Conservation (phyloP, 2,113 vertebrate species). For the Ceyx melanurus region DNA sequence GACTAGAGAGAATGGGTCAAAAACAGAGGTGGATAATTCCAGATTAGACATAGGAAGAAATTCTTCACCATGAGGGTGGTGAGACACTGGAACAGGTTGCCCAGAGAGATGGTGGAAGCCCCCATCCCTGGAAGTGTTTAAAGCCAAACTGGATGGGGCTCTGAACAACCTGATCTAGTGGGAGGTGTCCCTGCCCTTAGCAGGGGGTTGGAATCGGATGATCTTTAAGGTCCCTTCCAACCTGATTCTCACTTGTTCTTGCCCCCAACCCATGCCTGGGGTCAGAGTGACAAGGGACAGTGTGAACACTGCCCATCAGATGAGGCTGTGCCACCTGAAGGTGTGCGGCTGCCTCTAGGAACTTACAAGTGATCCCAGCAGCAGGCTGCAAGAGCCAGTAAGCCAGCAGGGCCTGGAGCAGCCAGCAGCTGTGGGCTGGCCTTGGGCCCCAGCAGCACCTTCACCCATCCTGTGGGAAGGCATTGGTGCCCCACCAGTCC, state of each 20-base stretch:
- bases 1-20: too few species aligned
- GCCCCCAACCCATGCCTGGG: neutral
- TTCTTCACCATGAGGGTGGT: too few species aligned
- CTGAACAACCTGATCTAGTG: too few species aligned
- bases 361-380: neutral
- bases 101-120: too few species aligned
- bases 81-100: too few species aligned
- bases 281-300: neutral
- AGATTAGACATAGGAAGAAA: too few species aligned
- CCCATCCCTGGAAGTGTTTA: too few species aligned
- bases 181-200: too few species aligned
- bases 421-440: neutral
- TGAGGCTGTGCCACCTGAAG: neutral
- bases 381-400: neutral
- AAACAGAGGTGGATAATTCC: too few species aligned
- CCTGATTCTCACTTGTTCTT: neutral
- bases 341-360: neutral
- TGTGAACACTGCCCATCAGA: neutral
- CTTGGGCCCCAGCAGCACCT: neutral
- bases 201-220: too few species aligned
- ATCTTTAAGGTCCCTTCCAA: too few species aligned
- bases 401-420: neutral
- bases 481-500: fast-evolving
- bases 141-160: too few species aligned
- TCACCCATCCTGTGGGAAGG: neutral